Conservation (phyloP, 2,888 invertebrate species). For the Sinhomidia bicolor region DNA sequence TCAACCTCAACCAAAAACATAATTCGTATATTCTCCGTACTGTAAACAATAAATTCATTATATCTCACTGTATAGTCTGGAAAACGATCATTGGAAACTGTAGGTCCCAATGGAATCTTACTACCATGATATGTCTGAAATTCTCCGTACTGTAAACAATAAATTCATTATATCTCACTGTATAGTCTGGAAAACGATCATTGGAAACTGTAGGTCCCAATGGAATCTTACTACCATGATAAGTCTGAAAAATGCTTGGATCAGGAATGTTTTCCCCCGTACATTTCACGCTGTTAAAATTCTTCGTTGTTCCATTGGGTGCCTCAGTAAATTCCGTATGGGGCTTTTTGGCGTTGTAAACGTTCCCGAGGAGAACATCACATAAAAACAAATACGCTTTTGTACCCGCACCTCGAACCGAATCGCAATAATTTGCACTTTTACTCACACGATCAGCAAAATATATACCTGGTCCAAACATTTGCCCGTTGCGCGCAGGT, state of each 20-base stretch:
- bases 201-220: slow-evolving; percentile 33
- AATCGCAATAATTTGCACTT: slow-evolving; percentile 17
- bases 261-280: slow-evolving; percentile 19
- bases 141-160: slow-evolving; percentile 9
- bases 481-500: neutral
- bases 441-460: slow-evolving; percentile 41
- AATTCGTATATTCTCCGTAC: neutral
- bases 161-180: slow-evolving; percentile 44
- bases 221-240: slow-evolving; percentile 40
- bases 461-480: slow-evolving; percentile 50
- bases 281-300: slow-evolving; percentile 34
- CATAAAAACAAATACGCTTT: slow-evolving; percentile 48
- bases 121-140: slow-evolving; percentile 7
- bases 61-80: neutral
- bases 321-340: neutral
- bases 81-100: slow-evolving; percentile 18
- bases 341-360: slow-evolving; percentile 41
- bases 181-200: neutral
- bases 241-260: neutral
- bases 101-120: slow-evolving; percentile 46
- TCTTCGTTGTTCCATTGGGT: neutral
- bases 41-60: slow-evolving; percentile 50
- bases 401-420: neutral
- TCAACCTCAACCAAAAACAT: neutral
- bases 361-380: slow-evolving; percentile 50